phyloP scores from a whole-genome alignment of 2,113 vertebrate species.

The Myrmecobius fasciatus region DNA sequence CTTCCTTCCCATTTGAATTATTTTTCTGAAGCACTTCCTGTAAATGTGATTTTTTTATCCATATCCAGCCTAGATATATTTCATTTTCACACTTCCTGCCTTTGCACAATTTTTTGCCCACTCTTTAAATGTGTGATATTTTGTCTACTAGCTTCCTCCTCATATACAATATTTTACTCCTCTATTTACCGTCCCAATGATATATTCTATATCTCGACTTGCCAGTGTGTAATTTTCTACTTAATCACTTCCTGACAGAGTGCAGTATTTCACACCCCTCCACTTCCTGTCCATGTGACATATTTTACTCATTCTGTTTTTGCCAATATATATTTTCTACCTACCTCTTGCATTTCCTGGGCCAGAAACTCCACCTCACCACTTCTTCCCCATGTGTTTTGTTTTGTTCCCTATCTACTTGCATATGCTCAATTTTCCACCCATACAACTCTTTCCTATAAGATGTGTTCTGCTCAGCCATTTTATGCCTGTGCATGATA shows the following conservation, averaged over 20 bases:
- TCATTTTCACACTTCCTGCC: not conserved
- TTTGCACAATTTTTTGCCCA: not conserved
- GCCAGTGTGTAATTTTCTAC: not conserved
- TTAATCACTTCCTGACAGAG: not conserved
- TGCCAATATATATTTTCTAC: not conserved
- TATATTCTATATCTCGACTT: not conserved
- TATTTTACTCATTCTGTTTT: not conserved
- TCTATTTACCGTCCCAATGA: not conserved
- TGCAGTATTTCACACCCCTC: not conserved
- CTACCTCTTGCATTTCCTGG: not conserved
- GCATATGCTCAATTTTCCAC: not conserved
- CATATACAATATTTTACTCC: not conserved
- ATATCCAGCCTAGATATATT: not conserved
- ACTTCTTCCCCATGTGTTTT: not conserved
- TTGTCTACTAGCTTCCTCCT: not conserved
- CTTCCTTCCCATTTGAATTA: not conserved
- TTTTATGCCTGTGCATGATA: not conserved
- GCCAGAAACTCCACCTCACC: not conserved
- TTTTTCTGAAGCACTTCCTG: not conserved
- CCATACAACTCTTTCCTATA: not conserved
- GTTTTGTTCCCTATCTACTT: not conserved
- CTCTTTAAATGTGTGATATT: not conserved
- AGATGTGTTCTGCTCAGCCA: not conserved
- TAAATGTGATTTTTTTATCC: not conserved
- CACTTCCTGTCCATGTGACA: not conserved